Base-by-base conservation (phyloP, 2,797 vertebrate genomes). In the Crocidura indochinensis region DNA sequence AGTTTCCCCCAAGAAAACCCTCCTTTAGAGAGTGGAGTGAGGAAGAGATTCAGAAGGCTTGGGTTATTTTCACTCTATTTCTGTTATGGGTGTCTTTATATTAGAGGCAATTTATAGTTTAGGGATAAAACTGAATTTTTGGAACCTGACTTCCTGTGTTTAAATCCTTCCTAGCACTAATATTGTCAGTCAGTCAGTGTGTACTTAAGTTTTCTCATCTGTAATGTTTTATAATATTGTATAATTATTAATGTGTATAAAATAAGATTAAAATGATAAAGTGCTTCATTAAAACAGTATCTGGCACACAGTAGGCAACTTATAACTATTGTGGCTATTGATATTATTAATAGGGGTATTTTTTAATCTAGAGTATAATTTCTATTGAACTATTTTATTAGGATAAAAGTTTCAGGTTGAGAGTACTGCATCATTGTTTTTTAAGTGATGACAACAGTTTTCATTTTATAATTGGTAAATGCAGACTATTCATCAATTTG, bases 391-490 rank as follows among this genome's bases (percentile, higher is more conserved):
- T 90, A 1, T 86, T 96, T 91, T 26, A 27, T 27, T 91, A 91
- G 69, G 27, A 93, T 92, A 64, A 90, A 87, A 71, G 87, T 93
- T 92, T 96, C 29, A 90, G 51, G 27, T 47, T 87, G 86, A 31
- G 22, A 88, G 93, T 76, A 31, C 51, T 67, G 2, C 12, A 65
- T 90, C 38, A 91, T 85, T 90, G 64, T 26, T 94, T 89, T 91
- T 92, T 60, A 92, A 82, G 77, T 47, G 53, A n/a, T 72, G 15
- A n/a, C 78, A 89, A 19, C 10, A 72, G 4, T 87, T 91, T 91
- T 29, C 94, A 38, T 27, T 88, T 24, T 89, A 47, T 80, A 95
- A 91, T 85, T 91, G 94, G 15, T 82, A 80, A 92, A 92, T 86
- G 26, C 4, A 94, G 20, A 27, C 60, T 64, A 64, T 64, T 20